phyloP scores from a whole-genome alignment of 2,113 vertebrate genomes.

The Gobiocypris rarus region DNA sequence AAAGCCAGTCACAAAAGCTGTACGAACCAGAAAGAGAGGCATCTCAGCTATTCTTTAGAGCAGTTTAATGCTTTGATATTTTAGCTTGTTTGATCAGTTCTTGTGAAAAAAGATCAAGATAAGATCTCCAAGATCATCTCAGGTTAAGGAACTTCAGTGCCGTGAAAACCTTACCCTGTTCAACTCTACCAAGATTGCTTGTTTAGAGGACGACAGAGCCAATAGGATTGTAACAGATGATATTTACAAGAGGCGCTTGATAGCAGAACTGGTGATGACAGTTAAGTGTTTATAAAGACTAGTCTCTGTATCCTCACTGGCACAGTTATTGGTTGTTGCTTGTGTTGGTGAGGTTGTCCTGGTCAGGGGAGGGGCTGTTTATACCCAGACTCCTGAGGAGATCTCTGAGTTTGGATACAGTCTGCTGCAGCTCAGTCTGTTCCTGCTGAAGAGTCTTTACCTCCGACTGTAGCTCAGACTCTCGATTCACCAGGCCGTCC shows the following conservation, averaged over 20 bases:
- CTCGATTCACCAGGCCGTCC: conserved; percentile 79
- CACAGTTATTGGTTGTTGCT: conserved; percentile 9
- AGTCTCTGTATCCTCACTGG: background rate
- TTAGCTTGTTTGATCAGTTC: conserved; percentile 25
- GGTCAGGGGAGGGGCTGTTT: background rate
- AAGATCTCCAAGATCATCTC: background rate
- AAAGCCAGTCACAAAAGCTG: background rate
- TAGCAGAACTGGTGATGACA: background rate
- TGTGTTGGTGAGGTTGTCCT: background rate
- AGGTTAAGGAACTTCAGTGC: background rate
- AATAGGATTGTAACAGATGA: background rate
- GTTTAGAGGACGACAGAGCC: background rate
- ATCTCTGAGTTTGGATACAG: conserved; percentile 73
- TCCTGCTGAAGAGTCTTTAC: conserved; percentile 82
- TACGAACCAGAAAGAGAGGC: background rate
- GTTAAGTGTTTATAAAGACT: background rate
- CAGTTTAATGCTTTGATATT: conserved; percentile 15
- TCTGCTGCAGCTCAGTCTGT: conserved; percentile 76
- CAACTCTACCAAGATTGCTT: background rate
- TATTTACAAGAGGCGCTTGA: background rate
- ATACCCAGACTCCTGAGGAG: conserved; percentile 63
- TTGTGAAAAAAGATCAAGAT: background rate
- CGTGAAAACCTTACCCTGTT: background rate
- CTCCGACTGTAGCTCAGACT: conserved; percentile 81
- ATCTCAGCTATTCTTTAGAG: background rate